These are phyloP conservation scores for Tragelaphus eurycerus DNA, from an alignment of 2,797 vertebrate species.

Conservation along the genomic window DNA sequence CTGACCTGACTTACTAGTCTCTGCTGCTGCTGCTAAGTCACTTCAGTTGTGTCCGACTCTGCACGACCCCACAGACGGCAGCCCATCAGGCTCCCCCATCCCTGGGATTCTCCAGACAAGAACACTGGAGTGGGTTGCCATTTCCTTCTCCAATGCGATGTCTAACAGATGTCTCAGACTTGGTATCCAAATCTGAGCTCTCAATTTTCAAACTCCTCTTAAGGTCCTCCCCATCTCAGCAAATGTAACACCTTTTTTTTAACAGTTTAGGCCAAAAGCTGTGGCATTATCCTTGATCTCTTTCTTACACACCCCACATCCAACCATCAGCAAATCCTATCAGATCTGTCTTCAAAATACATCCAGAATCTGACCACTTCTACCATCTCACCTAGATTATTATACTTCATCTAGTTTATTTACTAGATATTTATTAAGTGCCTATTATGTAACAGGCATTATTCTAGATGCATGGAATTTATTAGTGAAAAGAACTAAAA, in stretches of 20 bases:
- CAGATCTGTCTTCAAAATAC: background rate
- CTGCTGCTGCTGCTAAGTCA: background rate
- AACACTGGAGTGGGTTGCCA: too few species aligned
- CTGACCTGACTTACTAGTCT: background rate
- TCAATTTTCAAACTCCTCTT: background rate
- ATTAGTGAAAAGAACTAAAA: background rate
- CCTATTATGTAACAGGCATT: background rate
- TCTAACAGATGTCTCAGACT: background rate
- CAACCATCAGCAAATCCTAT: conserved; percentile 9
- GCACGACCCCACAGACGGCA: too few species aligned
- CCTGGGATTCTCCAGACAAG: too few species aligned
- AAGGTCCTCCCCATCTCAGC: background rate
- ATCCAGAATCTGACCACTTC: background rate
- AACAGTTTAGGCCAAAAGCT: background rate
- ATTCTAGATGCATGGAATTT: background rate
- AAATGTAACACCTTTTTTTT: background rate
- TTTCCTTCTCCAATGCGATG: too few species aligned
- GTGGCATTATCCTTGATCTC: background rate
- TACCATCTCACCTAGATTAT: background rate
- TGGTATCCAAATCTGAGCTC: background rate
- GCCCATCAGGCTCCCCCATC: too few species aligned
- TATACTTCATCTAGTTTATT: background rate
- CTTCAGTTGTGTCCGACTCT: too few species aligned
- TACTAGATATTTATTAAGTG: background rate
- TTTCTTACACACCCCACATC: background rate